Conservation (phyloP, 2,113 vertebrate genomes). For the Zeus faber region DNA sequence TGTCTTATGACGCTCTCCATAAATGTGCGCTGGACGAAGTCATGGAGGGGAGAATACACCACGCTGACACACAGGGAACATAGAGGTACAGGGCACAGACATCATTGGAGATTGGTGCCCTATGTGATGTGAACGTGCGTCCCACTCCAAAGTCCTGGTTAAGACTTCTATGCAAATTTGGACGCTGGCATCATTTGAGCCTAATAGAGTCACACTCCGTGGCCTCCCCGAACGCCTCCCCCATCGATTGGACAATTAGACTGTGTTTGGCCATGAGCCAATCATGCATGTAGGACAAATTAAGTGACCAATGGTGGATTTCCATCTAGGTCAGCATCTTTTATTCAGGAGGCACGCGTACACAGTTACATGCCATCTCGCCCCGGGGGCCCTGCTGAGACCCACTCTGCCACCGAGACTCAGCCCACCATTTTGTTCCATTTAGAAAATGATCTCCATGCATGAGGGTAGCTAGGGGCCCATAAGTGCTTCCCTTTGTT, state of each 20-base stretch:
- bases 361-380: constrained; percentile 70
- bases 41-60: constrained; percentile 11
- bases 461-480: constrained; percentile 59
- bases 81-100: constrained; percentile 5
- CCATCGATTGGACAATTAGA: constrained; percentile 7
- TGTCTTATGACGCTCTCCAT: constrained; percentile 30
- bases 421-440: constrained; percentile 64
- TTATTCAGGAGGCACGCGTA: constrained; percentile 74
- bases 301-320: constrained; percentile 68
- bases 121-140: too few relatives aligned
- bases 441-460: constrained; percentile 68
- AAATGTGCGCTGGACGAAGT: constrained; percentile 20
- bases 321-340: constrained; percentile 76
- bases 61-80: constrained; percentile 6
- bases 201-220: not conserved
- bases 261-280: constrained; percentile 44
- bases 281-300: constrained; percentile 67
- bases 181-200: not conserved
- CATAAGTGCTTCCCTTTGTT: constrained; percentile 44
- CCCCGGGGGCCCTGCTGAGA: constrained; percentile 57
- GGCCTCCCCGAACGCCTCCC: too few relatives aligned
- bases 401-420: constrained; percentile 57
- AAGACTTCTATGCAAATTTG: constrained; percentile 6
- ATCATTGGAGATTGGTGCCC: not conserved
- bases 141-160: not conserved